A percentile compares a stretch with the other conserved stretches of the same genome.
Evolutionary conservation across 2,888 invertebrate species (phyloP).

Genomic region (Epirrita christyi): DNA sequence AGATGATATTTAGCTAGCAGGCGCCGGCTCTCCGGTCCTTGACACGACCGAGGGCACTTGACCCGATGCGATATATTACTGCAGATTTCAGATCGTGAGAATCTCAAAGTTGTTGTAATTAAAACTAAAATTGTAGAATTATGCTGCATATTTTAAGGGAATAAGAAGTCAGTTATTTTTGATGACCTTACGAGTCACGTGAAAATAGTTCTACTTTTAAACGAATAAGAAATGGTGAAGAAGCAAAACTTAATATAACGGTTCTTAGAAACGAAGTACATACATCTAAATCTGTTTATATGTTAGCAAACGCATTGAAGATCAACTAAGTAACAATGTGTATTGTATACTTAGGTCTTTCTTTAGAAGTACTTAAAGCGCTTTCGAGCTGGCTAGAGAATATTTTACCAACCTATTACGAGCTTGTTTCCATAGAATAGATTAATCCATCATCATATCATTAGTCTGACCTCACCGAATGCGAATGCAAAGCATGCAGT

Average conservation of each 20-base stretch:
- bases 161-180: no score
- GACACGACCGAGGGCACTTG: slow-evolving; percentile 42
- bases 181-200: no score
- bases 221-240: no score
- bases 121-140: slow-evolving; percentile 2
- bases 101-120: slow-evolving; percentile 8
- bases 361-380: no score
- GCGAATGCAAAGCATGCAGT: background rate
- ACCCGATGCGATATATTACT: slow-evolving; percentile 42
- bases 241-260: no score
- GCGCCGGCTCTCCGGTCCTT: slow-evolving; percentile 38
- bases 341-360: no score
- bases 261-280: no score
- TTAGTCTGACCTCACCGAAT: background rate
- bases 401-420: background rate
- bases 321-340: no score
- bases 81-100: slow-evolving; percentile 15
- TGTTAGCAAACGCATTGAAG: no score
- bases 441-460: background rate
- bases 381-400: no score
- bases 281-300: no score
- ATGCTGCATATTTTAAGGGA: background rate
- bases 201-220: no score
- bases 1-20: slow-evolving; percentile 28
- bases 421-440: background rate